Percentiles rank a stretch among this genome's conserved stretches.
Conservation (phyloP, 37 sponge, comb jelly and placozoan species). For the Crambe crambe region DNA sequence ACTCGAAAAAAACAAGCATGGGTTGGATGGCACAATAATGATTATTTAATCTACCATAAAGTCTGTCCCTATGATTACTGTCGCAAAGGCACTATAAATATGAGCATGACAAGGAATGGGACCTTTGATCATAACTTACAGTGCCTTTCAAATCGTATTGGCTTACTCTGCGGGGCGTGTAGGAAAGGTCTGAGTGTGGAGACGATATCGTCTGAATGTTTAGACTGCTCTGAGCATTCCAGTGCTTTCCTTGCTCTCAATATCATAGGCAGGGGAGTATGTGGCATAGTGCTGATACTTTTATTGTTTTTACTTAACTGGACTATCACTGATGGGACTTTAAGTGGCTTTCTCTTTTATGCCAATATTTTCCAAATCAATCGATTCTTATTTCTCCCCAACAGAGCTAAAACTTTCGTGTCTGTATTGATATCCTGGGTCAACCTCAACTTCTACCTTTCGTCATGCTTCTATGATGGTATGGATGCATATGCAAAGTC, state of each 20-base stretch:
- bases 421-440: constrained; percentile 28
- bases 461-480: constrained; percentile 46
- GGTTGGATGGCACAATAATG: neutral
- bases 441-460: constrained; percentile 31
- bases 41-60: neutral
- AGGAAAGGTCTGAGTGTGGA: constrained; percentile 17
- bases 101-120: neutral
- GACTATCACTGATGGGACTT: constrained; percentile 38
- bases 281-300: constrained; percentile 37
- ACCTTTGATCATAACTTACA: too few species aligned
- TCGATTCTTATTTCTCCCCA: neutral
- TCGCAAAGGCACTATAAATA: too few species aligned
- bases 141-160: constrained; percentile 18
- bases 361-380: constrained; percentile 25
- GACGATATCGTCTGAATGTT: constrained; percentile 8
- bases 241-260: constrained; percentile 7
- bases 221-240: constrained; percentile 22
- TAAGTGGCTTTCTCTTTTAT: constrained; percentile 57
- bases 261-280: too few species aligned
- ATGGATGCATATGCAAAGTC: constrained; percentile 42
- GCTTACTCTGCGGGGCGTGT: constrained; percentile 55
- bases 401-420: neutral
- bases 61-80: constrained; percentile 25
- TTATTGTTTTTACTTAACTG: constrained; percentile 27
- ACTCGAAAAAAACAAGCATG: neutral